Percentiles rank a stretch among this genome's conserved stretches.
These are phyloP conservation scores for Oreochromis grahami DNA, from an alignment of 2,797 vertebrate genomes.

Conservation along the genomic window DNA sequence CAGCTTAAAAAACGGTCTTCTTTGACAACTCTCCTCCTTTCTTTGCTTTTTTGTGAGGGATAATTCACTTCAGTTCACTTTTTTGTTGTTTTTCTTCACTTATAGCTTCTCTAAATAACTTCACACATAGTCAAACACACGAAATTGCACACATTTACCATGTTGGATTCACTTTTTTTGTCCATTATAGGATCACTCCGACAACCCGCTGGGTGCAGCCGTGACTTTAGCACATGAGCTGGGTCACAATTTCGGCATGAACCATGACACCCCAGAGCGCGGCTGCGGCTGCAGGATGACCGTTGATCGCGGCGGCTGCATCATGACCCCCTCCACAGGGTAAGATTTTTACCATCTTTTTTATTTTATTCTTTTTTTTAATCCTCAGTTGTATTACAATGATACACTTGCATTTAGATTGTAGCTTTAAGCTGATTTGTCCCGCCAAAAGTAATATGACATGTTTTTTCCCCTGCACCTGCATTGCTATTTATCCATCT, in stretches of 20 bases:
- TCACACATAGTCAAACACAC: background rate
- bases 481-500: background rate
- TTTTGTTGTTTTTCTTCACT: background rate
- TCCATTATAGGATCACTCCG: constrained; percentile 89
- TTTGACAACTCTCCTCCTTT: background rate
- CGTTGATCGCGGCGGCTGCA: constrained; percentile 90
- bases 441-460: background rate
- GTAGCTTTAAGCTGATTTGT: background rate
- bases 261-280: constrained; percentile 92
- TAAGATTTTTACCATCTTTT: constrained; percentile 62
- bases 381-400: background rate
- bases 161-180: background rate
- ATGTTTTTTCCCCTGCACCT: background rate
- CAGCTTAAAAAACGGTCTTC: background rate
- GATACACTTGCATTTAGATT: background rate
- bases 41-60: background rate
- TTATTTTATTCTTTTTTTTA: background rate
- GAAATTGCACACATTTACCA: background rate
- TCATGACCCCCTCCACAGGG: constrained; percentile 98
- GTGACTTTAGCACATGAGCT: constrained; percentile 96
- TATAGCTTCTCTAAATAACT: background rate
- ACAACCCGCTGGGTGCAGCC: constrained; percentile 93
- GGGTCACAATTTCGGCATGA: constrained; percentile 99
- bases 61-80: background rate
- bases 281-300: constrained; percentile 90